phyloP scores from a whole-genome alignment of 2,888 invertebrate species.

The Cataglyphis rosenhaueri region DNA sequence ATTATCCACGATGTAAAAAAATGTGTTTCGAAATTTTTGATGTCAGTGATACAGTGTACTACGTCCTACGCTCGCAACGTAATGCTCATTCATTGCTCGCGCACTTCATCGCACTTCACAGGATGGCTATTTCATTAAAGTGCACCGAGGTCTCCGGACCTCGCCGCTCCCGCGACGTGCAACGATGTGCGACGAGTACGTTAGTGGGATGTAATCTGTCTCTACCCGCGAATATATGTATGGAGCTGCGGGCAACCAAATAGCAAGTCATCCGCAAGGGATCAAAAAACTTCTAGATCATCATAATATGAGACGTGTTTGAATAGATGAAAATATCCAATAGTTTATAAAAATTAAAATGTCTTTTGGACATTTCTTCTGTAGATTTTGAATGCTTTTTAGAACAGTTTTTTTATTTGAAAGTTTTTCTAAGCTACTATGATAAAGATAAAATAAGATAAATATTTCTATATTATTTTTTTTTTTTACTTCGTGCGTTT shows the following conservation, averaged over 20 bases:
- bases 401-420: not conserved
- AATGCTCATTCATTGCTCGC: conserved; percentile 24
- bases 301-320: not conserved
- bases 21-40: not conserved
- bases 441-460: not conserved
- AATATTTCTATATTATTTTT: not conserved
- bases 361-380: not conserved
- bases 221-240: conserved; percentile 7
- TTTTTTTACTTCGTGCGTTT: not conserved
- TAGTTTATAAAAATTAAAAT: not conserved
- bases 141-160: conserved; percentile 33
- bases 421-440: not conserved
- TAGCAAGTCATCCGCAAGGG: not conserved
- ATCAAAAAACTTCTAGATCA: not conserved
- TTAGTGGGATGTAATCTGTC: conserved; percentile 31
- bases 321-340: not conserved
- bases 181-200: not conserved
- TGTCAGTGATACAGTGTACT: not conserved
- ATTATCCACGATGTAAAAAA: not conserved
- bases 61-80: not conserved
- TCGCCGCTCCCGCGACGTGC: conserved; percentile 15
- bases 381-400: not conserved
- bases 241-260: not conserved
- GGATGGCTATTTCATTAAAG: conserved; percentile 39
- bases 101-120: conserved; percentile 13